These are phyloP conservation scores for Bombus haemorrhoidalis DNA, from an alignment of 1,140 invertebrate species.

Conservation along the genomic window DNA sequence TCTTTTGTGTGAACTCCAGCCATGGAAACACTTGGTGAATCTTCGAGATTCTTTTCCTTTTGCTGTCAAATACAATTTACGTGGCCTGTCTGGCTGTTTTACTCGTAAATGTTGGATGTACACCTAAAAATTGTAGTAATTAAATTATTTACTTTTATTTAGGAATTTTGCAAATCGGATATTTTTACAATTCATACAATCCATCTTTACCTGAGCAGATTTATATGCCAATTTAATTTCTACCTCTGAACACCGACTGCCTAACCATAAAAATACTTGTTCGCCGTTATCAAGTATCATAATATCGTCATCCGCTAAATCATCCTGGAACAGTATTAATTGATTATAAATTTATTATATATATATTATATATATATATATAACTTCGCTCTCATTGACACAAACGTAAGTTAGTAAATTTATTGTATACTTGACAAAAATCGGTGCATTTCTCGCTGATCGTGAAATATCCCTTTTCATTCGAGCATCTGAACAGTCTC, in stretches of 20 bases:
- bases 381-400: not conserved
- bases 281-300: constrained; percentile 99
- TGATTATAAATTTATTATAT: not conserved
- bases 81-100: constrained; percentile 95
- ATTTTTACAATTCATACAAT: not conserved
- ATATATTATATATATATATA: not conserved
- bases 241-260: constrained; percentile 97
- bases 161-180: not conserved
- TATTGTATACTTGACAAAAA: constrained; percentile 95
- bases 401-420: constrained; percentile 2
- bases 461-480: constrained; percentile 99
- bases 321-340: constrained; percentile 87
- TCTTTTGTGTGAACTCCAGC: constrained; percentile 93
- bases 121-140: constrained; percentile 85
- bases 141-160: not conserved
- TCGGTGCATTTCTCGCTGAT: constrained; percentile 99
- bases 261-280: constrained; percentile 99
- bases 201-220: constrained; percentile 93
- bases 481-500: constrained; percentile 98
- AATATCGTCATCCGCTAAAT: constrained; percentile 99
- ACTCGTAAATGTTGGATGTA: constrained; percentile 98
- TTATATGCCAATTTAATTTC: constrained; percentile 99
- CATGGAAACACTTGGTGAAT: constrained; percentile 99
- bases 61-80: constrained; percentile 97
- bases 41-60: constrained; percentile 97